These are phyloP conservation scores for Hymenochirus boettgeri DNA, from an alignment of 2,113 vertebrate genomes.

Conservation along the genomic window DNA sequence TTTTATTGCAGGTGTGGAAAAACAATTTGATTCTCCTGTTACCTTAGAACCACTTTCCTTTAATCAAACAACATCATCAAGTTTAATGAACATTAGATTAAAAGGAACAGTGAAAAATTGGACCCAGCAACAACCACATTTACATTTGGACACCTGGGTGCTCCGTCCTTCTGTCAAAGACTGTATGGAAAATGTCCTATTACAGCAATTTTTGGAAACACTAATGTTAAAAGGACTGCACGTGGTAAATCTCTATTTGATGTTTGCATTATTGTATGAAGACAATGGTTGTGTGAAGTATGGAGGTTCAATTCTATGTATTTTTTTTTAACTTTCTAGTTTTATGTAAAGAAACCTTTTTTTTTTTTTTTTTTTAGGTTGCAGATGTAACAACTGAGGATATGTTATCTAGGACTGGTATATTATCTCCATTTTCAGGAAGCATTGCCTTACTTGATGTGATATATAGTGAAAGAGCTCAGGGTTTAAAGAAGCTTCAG, in stretches of 20 bases:
- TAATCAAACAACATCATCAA: constrained; percentile 60
- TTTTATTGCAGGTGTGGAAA: constrained; percentile 45
- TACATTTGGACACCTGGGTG: constrained; percentile 74
- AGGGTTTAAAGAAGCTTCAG: constrained; percentile 33
- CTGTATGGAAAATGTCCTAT: constrained; percentile 31
- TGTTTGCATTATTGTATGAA: too few species aligned
- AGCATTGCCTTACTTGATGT: constrained; percentile 69
- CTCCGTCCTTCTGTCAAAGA: constrained; percentile 50
- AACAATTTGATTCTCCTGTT: constrained; percentile 62
- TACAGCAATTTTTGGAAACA: constrained; percentile 63
- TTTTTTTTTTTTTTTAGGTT: constrained; percentile 62
- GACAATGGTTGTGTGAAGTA: too few species aligned
- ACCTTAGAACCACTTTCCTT: constrained; percentile 69
- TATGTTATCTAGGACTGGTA: constrained; percentile 61
- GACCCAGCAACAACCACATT: constrained; percentile 51
- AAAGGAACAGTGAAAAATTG: constrained; percentile 63
- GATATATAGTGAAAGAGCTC: constrained; percentile 47
- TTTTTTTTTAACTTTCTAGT: background rate
- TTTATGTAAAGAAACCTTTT: background rate
- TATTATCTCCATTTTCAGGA: constrained; percentile 72
- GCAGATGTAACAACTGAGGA: constrained; percentile 65
- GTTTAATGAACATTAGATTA: constrained; percentile 65
- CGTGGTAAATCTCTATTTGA: constrained; percentile 64
- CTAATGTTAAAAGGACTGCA: constrained; percentile 59
- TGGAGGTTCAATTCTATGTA: background rate